Conservation (phyloP, 2,888 invertebrate genomes). For the Synergus gifuensis region DNA sequence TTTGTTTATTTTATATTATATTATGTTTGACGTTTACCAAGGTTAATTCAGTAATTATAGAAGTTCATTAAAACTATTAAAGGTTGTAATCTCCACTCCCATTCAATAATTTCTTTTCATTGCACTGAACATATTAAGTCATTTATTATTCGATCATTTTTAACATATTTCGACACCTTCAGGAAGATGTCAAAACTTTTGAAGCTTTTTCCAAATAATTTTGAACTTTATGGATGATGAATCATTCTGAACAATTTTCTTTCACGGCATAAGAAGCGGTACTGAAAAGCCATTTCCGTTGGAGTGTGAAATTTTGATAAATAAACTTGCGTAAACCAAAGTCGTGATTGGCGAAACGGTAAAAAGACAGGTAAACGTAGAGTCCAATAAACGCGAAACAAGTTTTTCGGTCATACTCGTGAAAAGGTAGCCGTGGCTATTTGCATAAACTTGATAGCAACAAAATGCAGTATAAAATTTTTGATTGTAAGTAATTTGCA, state of each 20-base stretch:
- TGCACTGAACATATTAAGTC: background rate
- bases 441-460: conserved; percentile 37
- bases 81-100: conserved; percentile 7
- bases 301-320: background rate
- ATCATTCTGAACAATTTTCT: background rate
- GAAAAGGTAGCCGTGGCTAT: conserved; percentile 35
- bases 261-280: background rate
- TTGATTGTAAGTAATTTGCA: conserved; percentile 59
- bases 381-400: conserved; percentile 29
- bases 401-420: conserved; percentile 33
- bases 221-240: too few species aligned
- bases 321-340: background rate
- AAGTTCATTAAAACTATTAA: background rate
- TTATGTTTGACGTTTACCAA: background rate
- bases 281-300: background rate
- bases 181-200: too few species aligned
- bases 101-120: background rate
- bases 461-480: conserved; percentile 34
- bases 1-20: too few species aligned
- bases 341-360: conserved; percentile 14
- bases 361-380: background rate
- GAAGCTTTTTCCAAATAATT: too few species aligned
- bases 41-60: background rate
- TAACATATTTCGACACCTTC: too few species aligned
- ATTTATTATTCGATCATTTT: background rate